Evolutionary conservation across 2,888 invertebrate species (phyloP).

Genomic region (Deilephila elpenor): DNA sequence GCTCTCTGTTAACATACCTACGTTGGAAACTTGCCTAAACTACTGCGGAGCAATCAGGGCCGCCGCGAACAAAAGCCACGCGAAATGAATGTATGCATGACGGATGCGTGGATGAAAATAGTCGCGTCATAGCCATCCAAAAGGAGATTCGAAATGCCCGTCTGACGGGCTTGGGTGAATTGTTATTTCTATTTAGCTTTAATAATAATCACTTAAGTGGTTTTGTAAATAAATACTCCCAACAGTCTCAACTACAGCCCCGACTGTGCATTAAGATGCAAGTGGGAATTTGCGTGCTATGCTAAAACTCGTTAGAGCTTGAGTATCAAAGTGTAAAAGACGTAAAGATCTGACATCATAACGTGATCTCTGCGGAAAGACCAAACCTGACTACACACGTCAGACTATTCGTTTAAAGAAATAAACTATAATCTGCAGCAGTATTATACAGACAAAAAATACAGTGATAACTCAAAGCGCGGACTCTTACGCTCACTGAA

Average conservation of each 20-base stretch:
- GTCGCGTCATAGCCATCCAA: slow-evolving; percentile 1
- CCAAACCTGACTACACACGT: too few relatives aligned
- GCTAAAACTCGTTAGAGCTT: too few relatives aligned
- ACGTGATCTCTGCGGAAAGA: too few relatives aligned
- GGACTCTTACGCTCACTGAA: not conserved
- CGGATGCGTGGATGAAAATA: slow-evolving; percentile 40
- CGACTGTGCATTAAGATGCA: too few relatives aligned
- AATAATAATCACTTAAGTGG: not conserved
- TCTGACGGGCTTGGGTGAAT: slow-evolving; percentile 28
- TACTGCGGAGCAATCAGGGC: slow-evolving; percentile 43
- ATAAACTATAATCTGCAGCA: too few relatives aligned
- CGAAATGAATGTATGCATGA: slow-evolving; percentile 33
- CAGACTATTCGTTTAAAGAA: too few relatives aligned
- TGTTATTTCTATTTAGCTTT: slow-evolving; percentile 19
- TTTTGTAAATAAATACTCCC: not conserved
- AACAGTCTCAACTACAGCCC: too few relatives aligned
- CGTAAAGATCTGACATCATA: too few relatives aligned
- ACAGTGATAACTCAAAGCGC: not conserved
- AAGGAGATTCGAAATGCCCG: slow-evolving; percentile 29
- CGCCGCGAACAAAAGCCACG: slow-evolving; percentile 40
- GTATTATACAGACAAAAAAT: too few relatives aligned
- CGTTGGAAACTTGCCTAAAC: slow-evolving; percentile 66
- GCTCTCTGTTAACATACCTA: slow-evolving; percentile 67
- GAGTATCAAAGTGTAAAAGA: too few relatives aligned
- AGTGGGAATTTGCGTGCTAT: too few relatives aligned